phyloP scores from a whole-genome alignment of 64 coral and sea anemone genomes.

The Montipora cactus region DNA sequence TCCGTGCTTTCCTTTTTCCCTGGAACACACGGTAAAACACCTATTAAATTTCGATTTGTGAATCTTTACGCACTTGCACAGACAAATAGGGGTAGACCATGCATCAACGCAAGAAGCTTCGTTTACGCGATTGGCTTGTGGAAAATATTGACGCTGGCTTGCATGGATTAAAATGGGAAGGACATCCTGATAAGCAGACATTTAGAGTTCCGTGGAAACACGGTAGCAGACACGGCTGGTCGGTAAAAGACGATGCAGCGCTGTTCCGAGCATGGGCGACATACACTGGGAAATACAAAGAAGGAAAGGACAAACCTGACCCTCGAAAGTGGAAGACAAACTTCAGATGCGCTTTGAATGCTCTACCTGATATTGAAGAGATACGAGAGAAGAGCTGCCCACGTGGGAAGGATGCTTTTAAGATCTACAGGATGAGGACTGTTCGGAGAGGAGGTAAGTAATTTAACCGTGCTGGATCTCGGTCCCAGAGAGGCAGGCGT shows the following conservation, averaged over 20 bases:
- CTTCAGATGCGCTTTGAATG: slow-evolving; percentile 95
- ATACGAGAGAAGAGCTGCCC: slow-evolving; percentile 78
- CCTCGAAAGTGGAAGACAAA: slow-evolving; percentile 98
- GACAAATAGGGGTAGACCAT: neutral
- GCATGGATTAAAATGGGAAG: slow-evolving; percentile 30
- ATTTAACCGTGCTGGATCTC: no score
- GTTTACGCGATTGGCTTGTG: slow-evolving; percentile 30
- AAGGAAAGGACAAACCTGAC: slow-evolving; percentile 54
- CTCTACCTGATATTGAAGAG: slow-evolving; percentile 92
- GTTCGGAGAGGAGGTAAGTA: slow-evolving; percentile 24
- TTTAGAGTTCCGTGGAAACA: slow-evolving; percentile 69
- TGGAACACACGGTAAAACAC: neutral
- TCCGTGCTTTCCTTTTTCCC: neutral
- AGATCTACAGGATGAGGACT: slow-evolving; percentile 89
- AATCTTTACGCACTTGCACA: neutral
- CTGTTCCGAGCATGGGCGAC: slow-evolving; percentile 64
- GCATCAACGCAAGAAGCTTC: slow-evolving; percentile 40
- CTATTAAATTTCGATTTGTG: neutral
- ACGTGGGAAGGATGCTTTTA: slow-evolving; percentile 87
- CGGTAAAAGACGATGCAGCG: slow-evolving; percentile 31
- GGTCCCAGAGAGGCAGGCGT: no score
- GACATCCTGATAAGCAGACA: slow-evolving; percentile 3
- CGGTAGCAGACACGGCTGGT: slow-evolving; percentile 49
- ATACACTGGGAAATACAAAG: slow-evolving; percentile 65
- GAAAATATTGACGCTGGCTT: slow-evolving; percentile 5